Evolutionary conservation across 1,140 invertebrate species (phyloP).

Genomic region (Acromyrmex heyeri): DNA sequence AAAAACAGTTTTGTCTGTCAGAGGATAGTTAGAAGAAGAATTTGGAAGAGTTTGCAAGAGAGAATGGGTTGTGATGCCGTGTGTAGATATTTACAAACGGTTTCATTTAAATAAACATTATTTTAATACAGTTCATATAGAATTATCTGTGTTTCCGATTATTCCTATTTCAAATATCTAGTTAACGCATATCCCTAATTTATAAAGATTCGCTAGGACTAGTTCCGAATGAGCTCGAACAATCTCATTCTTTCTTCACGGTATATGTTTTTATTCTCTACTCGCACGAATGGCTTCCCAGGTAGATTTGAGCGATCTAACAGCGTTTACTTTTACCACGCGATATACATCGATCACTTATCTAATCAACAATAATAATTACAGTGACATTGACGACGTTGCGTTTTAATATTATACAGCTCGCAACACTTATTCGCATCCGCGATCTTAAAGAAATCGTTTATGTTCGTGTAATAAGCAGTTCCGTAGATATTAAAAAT

Average conservation of each 20-base stretch:
- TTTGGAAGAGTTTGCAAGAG: constrained; percentile 35
- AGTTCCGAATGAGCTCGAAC: constrained; percentile 68
- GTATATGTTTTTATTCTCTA: constrained; percentile 1
- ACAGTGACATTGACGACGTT: constrained; percentile 51
- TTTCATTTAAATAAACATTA: constrained; percentile 75
- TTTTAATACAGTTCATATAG: constrained; percentile 76
- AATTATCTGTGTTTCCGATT: constrained; percentile 34
- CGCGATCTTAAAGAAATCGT: constrained; percentile 37
- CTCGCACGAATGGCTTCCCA: constrained; percentile 4
- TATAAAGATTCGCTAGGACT: constrained; percentile 73
- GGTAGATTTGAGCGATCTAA: constrained; percentile 25
- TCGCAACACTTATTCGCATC: constrained; percentile 48
- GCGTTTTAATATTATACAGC: constrained; percentile 52
- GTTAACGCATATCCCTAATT: constrained; percentile 59
- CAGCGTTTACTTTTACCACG: constrained; percentile 14
- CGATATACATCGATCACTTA: constrained; percentile 21
- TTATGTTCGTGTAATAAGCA: constrained; percentile 43
- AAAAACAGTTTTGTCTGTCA: constrained; percentile 28
- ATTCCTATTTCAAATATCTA: constrained; percentile 50
- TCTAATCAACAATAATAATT: constrained; percentile 51
- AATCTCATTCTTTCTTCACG: constrained; percentile 31
- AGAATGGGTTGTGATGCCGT: constrained; percentile 23
- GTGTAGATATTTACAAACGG: constrained; percentile 80
- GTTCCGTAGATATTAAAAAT: constrained; percentile 26
- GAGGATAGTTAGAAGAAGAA: constrained; percentile 25